A percentile compares a stretch with the other conserved stretches of the same genome.
These are phyloP conservation scores for Gymnarchus niloticus DNA, from an alignment of 2,113 vertebrate species.

Conservation along the genomic window DNA sequence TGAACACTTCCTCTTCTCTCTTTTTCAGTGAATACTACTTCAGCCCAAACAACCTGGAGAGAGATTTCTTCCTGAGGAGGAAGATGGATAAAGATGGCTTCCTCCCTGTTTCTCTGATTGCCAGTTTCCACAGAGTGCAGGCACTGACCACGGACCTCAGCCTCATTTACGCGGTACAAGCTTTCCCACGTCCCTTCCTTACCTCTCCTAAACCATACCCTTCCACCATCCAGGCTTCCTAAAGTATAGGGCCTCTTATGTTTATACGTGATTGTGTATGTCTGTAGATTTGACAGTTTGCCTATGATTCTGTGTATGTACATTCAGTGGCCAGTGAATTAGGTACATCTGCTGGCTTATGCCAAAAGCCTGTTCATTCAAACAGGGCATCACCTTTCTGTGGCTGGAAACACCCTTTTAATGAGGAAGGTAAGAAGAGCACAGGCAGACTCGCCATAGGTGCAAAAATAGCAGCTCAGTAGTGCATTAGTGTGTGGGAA, in stretches of 20 bases:
- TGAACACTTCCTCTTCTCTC: conserved; percentile 18
- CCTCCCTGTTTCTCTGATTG: conserved; percentile 83
- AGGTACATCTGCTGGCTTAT: not conserved
- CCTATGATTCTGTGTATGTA: not conserved
- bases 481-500: not conserved
- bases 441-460: not conserved
- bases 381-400: not conserved
- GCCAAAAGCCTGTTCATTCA: not conserved
- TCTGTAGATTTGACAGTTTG: not conserved
- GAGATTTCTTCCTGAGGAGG: conserved; percentile 90
- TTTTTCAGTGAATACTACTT: conserved; percentile 89
- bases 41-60: conserved; percentile 90
- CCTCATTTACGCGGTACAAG: conserved; percentile 78
- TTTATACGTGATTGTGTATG: not conserved
- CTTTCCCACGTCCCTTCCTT: not conserved
- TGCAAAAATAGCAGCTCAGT: not conserved
- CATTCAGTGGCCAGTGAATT: not conserved
- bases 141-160: conserved; percentile 87
- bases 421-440: not conserved
- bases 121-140: conserved; percentile 92
- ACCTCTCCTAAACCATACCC: not conserved
- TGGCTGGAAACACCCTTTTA: not conserved
- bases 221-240: not conserved
- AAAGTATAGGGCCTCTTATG: not conserved
- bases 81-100: conserved; percentile 94